A percentile compares a stretch with the other conserved stretches of the same genome.
Conservation (phyloP, 2,888 invertebrate species). For the Allophyes oxyacanthae region DNA sequence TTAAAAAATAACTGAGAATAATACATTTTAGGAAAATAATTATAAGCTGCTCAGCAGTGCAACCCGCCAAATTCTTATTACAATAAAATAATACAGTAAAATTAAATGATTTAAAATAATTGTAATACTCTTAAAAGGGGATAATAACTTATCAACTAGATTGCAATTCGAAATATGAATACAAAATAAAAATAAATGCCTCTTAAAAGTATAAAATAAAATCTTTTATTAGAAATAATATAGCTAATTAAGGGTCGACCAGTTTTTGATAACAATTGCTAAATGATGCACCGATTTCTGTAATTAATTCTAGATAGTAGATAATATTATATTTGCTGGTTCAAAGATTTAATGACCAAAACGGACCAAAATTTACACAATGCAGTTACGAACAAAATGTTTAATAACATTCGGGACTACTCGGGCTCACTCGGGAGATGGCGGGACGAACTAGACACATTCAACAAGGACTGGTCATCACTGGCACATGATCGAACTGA, state of each 20-base stretch:
- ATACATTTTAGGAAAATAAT: conserved; percentile 48
- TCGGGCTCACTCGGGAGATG: too few species aligned
- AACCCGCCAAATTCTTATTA: conserved; percentile 11
- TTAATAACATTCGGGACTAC: too few species aligned
- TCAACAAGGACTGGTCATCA: too few species aligned
- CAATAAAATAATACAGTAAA: conserved; percentile 5
- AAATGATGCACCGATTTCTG: too few species aligned
- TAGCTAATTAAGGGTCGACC: conserved; percentile 42
- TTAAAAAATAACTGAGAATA: conserved; percentile 38
- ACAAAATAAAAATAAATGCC: conserved; percentile 48
- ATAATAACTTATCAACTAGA: conserved; percentile 27
- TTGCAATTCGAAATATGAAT: conserved; percentile 35
- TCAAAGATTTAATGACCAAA: too few species aligned
- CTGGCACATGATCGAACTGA: too few species aligned
- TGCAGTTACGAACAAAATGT: too few species aligned
- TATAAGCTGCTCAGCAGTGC: conserved; percentile 11
- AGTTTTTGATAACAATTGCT: conserved; percentile 48
- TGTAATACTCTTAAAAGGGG: conserved; percentile 40
- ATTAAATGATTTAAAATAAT: conserved; percentile 14
- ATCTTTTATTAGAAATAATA: conserved; percentile 21
- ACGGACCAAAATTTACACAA: too few species aligned
- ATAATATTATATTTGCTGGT: too few species aligned
- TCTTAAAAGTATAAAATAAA: conserved; percentile 23
- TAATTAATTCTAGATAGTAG: too few species aligned
- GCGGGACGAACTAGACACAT: too few species aligned